Conservation (phyloP, 2,113 vertebrate genomes). For the Leptodactylus fuscus region DNA sequence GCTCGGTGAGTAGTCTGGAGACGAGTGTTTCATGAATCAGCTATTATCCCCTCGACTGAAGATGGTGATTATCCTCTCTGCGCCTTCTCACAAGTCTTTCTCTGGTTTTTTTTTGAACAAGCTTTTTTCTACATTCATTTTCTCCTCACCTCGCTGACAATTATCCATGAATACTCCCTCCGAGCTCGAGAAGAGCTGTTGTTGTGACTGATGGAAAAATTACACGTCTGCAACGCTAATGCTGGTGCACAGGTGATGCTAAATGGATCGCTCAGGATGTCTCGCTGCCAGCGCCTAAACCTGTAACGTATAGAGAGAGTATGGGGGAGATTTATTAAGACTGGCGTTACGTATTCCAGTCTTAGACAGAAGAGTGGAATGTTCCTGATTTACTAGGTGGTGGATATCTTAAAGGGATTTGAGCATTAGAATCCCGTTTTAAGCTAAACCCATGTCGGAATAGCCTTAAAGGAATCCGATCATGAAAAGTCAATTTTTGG, state of each 20-base stretch:
- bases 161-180: slow-evolving; percentile 50
- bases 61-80: slow-evolving; percentile 58
- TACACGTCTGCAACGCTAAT: slow-evolving; percentile 52
- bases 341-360: too few relatives aligned
- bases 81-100: slow-evolving; percentile 15
- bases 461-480: too few relatives aligned
- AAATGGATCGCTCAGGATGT: neutral
- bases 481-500: too few relatives aligned
- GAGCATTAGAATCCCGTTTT: too few relatives aligned
- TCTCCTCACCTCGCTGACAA: slow-evolving; percentile 54
- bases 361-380: too few relatives aligned
- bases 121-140: slow-evolving; percentile 47
- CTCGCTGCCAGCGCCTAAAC: neutral
- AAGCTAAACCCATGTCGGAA: too few relatives aligned
- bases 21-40: slow-evolving; percentile 39
- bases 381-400: too few relatives aligned
- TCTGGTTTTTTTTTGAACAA: slow-evolving; percentile 32
- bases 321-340: too few relatives aligned
- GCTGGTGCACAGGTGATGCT: slow-evolving; percentile 37
- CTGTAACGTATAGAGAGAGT: neutral
- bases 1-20: slow-evolving; percentile 33
- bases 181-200: slow-evolving; percentile 26
- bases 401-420: too few relatives aligned
- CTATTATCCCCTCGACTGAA: slow-evolving; percentile 57
- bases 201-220: slow-evolving; percentile 57